These are phyloP conservation scores for Brachycybe producta DNA, from an alignment of 2,888 invertebrate genomes.

Conservation along the genomic window DNA sequence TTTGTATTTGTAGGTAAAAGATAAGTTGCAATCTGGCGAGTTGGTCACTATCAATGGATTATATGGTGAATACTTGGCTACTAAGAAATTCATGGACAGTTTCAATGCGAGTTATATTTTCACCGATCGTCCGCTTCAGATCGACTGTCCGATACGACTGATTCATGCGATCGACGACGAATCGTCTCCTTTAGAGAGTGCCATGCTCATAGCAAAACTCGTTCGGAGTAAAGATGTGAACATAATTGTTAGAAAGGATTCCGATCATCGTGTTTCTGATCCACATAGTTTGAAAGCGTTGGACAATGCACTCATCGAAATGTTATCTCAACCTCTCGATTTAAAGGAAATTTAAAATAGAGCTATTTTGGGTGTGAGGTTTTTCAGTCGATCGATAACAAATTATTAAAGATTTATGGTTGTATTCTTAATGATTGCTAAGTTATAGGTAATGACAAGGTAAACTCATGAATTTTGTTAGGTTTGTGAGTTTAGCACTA, in stretches of 20 bases:
- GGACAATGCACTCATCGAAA: too few species aligned
- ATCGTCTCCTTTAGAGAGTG: not conserved
- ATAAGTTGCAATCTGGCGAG: not conserved
- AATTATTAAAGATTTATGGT: too few species aligned
- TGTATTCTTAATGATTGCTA: too few species aligned
- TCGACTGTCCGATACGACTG: not conserved
- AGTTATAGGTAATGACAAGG: too few species aligned
- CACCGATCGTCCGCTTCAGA: not conserved
- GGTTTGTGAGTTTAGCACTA: too few species aligned
- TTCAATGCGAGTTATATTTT: not conserved
- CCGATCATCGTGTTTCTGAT: slow-evolving; percentile 1
- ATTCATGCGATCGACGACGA: not conserved
- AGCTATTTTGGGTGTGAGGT: too few species aligned
- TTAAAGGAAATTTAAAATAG: too few species aligned
- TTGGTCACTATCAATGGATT: not conserved
- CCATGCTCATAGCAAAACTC: not conserved
- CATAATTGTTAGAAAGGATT: not conserved
- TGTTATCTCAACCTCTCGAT: too few species aligned
- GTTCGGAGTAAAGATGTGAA: not conserved
- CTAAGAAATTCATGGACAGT: not conserved
- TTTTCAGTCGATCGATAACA: too few species aligned
- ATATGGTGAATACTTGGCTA: not conserved
- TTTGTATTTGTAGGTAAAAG: not conserved
- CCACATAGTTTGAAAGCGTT: not conserved
- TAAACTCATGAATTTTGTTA: too few species aligned